Base-by-base conservation (phyloP, 2,113 vertebrate species). In the Porphyrio hochstetteri region DNA sequence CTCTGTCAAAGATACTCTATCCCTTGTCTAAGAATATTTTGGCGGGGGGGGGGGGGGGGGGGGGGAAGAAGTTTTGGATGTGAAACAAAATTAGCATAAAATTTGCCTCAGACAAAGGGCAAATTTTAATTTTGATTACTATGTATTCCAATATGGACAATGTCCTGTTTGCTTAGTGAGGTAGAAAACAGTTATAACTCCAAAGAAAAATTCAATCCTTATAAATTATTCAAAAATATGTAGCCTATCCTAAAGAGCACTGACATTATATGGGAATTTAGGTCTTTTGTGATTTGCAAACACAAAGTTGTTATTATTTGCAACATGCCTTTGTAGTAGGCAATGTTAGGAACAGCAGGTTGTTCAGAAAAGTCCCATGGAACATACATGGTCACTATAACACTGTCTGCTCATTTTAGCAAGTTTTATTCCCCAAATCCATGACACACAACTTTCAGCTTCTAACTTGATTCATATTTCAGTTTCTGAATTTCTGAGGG, bases 101-200 rank as follows among this genome's bases (percentile, higher is more conserved):
- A 96, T 91, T 96, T 83, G 70, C 72, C 36, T 88, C 67, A 76
- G 56, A 92, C 35, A 94, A 78, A 79, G 53, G 21, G 20, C 10
- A 84, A 67, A 35, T 86, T 83, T 81, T 67, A 42, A 25, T 90
- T 77, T 67, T 50, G 2, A 8, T 44, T 76, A 8, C 3, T 40
- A 8, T 25, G 6, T 67, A 17, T 79, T 84, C 93, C 70, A 28
- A 42, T 36, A 74, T 7, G 19, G 46, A 46, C 8, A 31, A 59
- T 11, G 17, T 36, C 27, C 10, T 61, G 10, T 46, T 91, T 92
- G 84, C 75, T 71, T 53, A 88, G 13, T 70, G 71, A 65, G 14
- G n/a, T 25, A 61, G 36, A 36, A 42, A 72, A 63, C 16, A 48
- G 55, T 35, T 59, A 24, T 53, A 72, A 61, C 14, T 13, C 29